Evolutionary conservation across 2,797 vertebrate species (phyloP).

Genomic region (Manis javanica): DNA sequence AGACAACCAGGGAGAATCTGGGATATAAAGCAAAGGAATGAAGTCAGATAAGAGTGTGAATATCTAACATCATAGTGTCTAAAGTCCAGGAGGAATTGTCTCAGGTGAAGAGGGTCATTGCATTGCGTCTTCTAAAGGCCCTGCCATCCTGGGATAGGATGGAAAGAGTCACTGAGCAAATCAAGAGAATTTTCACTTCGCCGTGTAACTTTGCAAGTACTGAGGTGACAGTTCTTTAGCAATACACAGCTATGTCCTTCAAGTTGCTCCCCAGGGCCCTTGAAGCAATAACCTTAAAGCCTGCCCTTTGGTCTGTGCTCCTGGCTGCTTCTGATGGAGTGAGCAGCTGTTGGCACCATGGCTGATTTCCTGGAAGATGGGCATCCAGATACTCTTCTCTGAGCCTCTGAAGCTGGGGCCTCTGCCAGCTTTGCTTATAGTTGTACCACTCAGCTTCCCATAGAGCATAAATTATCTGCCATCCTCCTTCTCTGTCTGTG

Average conservation of each 20-base stretch:
- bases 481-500: background rate
- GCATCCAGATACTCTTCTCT: background rate
- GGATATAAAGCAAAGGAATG: background rate
- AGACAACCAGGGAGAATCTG: background rate
- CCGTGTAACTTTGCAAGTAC: background rate
- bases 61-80: background rate
- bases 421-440: background rate
- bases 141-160: background rate
- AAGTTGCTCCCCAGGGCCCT: background rate
- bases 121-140: background rate
- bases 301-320: background rate
- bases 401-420: background rate
- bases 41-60: background rate
- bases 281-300: background rate
- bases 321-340: background rate
- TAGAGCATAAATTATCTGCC: too few species aligned
- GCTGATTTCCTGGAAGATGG: background rate
- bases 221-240: background rate
- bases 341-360: background rate
- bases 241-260: background rate
- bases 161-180: background rate
- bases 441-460: background rate
- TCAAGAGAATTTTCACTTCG: background rate
- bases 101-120: background rate
- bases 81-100: background rate